Base-by-base conservation (phyloP, 2,797 vertebrate genomes). In the Malacoraja senta region DNA sequence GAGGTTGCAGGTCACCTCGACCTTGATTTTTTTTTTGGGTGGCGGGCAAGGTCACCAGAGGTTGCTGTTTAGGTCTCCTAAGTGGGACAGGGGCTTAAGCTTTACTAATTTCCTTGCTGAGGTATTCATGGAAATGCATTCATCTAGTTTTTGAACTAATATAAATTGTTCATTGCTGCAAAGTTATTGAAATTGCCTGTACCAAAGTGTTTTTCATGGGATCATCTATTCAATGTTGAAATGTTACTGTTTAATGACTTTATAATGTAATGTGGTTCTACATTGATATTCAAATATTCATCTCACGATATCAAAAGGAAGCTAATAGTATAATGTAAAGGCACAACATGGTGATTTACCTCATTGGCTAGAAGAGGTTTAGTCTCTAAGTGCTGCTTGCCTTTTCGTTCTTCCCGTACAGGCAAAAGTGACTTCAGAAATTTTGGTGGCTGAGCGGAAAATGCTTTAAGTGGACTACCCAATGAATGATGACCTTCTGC, bases 381-480 rank as follows among this genome's bases (percentile, higher is more conserved):
- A 7, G 97, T 96, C 96, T 99, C 99, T 93, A 99, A 95, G 0
- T 95, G 95, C 29, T 95, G 97, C 95, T 96, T 98, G 93, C 94
- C 96, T 95, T 98, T 99, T 95, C 97, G 97, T 94, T 99, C 98
- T 94, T 99, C 98, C 95, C 97, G 98, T 93, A 99, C 98, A 35
- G 99, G 98, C 97, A 99, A 97, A 94, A 99, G 96, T 74, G 98
- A 97, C 95, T 98, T 99, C 95, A 99, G 98, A 96, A 99, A 99
- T 96, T 99, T 99, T 15, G 98, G 98, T 8, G 98, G 97, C 94
- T 99, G 98, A 94, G 98, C 98, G 93, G 98, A 98, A 94, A 99
- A 98, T 79, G 96, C 97, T 97, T 99, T 99, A 94, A 99, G 99
- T 74, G 98, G 97, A 95, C 98, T 98, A 94, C 97, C 95, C 94